phyloP scores from a whole-genome alignment of 2,797 vertebrate species.

The Tapirus indicus region DNA sequence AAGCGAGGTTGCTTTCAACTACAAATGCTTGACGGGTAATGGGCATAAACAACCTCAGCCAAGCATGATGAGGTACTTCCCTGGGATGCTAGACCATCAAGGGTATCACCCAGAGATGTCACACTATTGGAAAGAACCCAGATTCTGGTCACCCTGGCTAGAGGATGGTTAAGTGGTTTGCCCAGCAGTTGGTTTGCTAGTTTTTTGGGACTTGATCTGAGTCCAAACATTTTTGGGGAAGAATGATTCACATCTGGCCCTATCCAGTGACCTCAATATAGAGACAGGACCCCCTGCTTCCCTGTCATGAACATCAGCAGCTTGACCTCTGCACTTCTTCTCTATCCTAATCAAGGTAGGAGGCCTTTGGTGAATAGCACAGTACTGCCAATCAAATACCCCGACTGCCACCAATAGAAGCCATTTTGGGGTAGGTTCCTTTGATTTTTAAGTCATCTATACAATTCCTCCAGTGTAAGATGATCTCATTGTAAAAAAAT shows the following conservation, averaged over 20 bases:
- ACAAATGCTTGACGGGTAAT: neutral
- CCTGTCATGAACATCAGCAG: neutral
- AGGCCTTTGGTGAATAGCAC: neutral
- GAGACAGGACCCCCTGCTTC: neutral
- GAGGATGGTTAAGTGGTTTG: neutral
- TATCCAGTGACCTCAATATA: neutral
- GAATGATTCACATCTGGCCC: neutral
- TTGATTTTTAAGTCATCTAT: slow-evolving; percentile 57
- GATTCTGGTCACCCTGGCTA: neutral
- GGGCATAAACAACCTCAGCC: neutral
- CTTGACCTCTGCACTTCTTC: neutral
- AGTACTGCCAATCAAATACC: neutral
- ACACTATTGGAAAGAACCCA: neutral
- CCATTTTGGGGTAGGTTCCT: neutral
- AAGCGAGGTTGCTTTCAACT: neutral
- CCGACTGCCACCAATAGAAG: neutral
- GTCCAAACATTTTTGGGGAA: neutral
- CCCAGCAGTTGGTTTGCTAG: neutral
- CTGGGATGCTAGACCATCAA: neutral
- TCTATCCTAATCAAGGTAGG: neutral
- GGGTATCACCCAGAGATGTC: neutral
- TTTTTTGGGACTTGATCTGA: slow-evolving; percentile 46
- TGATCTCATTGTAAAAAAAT: slow-evolving; percentile 60
- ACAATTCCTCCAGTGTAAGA: slow-evolving; percentile 41
- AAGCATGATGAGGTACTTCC: neutral